A percentile compares a stretch with the other conserved stretches of the same genome.
Evolutionary conservation across 2,888 invertebrate genomes (phyloP).

Genomic region (Tenthredo distinguenda): DNA sequence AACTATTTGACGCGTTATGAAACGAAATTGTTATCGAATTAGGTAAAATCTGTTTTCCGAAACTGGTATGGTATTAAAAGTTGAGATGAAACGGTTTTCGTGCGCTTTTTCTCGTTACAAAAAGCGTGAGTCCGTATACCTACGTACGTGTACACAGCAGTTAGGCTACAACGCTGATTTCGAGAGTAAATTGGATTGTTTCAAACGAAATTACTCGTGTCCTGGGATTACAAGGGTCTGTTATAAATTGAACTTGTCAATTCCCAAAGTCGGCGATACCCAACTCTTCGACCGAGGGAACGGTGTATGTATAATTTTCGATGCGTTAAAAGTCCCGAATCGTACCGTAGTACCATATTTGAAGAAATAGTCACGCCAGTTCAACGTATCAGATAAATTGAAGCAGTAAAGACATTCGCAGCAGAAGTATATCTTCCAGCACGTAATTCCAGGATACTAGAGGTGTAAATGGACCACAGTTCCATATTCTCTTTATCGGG

Average conservation of each 20-base stretch:
- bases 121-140: not conserved
- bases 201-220: conserved; percentile 14
- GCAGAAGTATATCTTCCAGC: not conserved
- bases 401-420: not conserved
- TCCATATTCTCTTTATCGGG: conserved; percentile 50
- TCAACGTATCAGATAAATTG: not conserved
- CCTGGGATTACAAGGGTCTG: conserved; percentile 17
- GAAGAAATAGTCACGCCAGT: not conserved
- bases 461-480: conserved; percentile 44
- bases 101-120: not conserved
- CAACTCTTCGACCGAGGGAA: not conserved
- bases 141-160: not conserved
- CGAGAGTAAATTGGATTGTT: conserved; percentile 11
- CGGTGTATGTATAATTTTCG: not conserved
- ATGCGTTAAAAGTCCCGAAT: not conserved
- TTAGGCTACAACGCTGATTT: conserved; percentile 9
- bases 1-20: not conserved
- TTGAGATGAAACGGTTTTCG: not conserved
- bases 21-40: not conserved
- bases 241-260: conserved; percentile 44
- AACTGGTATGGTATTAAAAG: not conserved
- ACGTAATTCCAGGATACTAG: conserved; percentile 23
- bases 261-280: conserved; percentile 7
- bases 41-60: not conserved
- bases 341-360: not conserved